Base-by-base conservation (phyloP, 1,140 invertebrate species). In the Drosophila paulistorum region DNA sequence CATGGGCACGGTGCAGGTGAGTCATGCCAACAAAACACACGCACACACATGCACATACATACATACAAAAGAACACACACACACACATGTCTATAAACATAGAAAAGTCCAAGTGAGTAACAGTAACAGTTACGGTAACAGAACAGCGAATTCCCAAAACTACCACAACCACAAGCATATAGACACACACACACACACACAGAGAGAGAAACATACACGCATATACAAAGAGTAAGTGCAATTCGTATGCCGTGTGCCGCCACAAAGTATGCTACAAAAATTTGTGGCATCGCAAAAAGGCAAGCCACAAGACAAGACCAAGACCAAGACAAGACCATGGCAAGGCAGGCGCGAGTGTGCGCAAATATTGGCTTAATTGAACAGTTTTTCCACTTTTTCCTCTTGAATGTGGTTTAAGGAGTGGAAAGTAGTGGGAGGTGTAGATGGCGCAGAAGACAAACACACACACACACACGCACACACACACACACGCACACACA, bases 351-450 rank as follows among this genome's bases (percentile, higher is more conserved):
- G 76, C 77, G 83, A 82, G 82, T 83, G 79, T 86, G 83, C 83
- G 84, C 83, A 87, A 86, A 87, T 80, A 86, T 86, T 86, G 84
- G 79, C 79, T 86, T 87, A 83, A 87, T 86, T 86, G 79, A 87
- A 86, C 72, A 66, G 61, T 77, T 79, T 70, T 76, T 68, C 65
- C 26, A 39, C 60, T 68, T 61, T 62, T 67, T 75, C 57, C 33
- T 70, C 58, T 68, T 54, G 41, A 39, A 30, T 57, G 10, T 65
- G 68, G 45, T 68, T 64, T 54, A 33, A 14, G 10, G 10, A 13
- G 2, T 7, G 14, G 13, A n/a, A 33, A 14, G 10, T 2, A 13
- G 2, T 7, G 14, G 13, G 45, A 48, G 7, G 7, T n/a, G 17
- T 7, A 14, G 14, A 7, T 3, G 14, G 45, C 1, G 9, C 14